phyloP scores from a whole-genome alignment of 2,888 invertebrate species.

The Scrobipalpa costella region DNA sequence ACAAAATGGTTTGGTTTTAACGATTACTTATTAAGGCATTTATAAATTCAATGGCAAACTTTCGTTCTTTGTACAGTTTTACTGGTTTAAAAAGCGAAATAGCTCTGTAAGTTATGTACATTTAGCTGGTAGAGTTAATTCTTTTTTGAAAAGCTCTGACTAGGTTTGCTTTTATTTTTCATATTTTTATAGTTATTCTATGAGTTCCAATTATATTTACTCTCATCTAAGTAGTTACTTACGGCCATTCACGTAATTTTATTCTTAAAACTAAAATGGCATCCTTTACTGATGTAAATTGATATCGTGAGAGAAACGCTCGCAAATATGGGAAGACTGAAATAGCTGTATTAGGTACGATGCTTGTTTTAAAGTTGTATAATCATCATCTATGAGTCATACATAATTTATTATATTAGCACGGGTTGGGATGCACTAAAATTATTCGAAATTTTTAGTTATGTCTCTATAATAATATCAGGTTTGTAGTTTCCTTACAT shows the following conservation, averaged over 20 bases:
- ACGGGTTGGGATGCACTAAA: no score
- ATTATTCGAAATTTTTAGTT: no score
- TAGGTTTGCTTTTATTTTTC: background rate
- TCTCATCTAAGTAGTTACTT: background rate
- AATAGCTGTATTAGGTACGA: background rate
- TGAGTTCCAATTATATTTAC: background rate
- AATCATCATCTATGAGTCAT: no score
- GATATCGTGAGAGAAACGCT: background rate
- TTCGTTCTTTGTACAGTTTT: conserved; percentile 2
- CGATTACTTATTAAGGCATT: background rate
- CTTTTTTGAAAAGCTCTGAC: background rate
- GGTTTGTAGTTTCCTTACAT: no score
- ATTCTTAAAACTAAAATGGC: conserved; percentile 24
- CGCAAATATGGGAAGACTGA: background rate
- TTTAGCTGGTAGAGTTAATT: background rate
- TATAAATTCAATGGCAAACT: background rate
- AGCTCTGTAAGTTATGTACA: background rate
- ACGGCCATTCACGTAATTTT: conserved; percentile 7
- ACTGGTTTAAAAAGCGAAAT: background rate
- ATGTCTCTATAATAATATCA: no score
- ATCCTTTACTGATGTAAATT: conserved; percentile 10
- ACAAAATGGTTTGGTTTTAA: background rate
- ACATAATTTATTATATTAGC: no score
- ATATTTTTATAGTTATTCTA: background rate
- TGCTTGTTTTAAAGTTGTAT: background rate